These are phyloP conservation scores for Ips typographus DNA, from an alignment of 1,140 invertebrate species.

Conservation along the genomic window DNA sequence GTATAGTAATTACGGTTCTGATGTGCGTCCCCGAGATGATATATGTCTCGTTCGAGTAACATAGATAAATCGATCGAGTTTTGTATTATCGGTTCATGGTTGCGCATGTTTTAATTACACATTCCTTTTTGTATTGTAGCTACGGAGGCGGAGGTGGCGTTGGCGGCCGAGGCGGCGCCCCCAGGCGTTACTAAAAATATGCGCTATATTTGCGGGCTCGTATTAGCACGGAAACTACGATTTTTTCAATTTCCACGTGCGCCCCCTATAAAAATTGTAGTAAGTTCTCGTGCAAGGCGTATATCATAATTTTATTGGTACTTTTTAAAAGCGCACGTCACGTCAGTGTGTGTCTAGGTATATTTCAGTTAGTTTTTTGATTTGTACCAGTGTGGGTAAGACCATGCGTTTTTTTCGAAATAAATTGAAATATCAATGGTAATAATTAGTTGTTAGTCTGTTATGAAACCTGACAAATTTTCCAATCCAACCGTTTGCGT, in stretches of 20 bases:
- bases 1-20: no score
- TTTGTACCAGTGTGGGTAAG: no score
- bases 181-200: constrained; percentile 41
- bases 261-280: background rate
- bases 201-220: background rate
- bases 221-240: no score
- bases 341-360: background rate
- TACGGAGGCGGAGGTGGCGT: constrained; percentile 48
- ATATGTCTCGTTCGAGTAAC: no score
- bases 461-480: no score
- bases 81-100: background rate
- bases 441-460: no score
- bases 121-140: constrained; percentile 47
- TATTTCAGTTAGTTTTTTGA: no score
- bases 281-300: background rate
- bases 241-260: no score
- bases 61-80: background rate
- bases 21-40: no score
- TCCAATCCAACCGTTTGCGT: no score
- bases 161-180: constrained; percentile 42
- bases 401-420: no score
- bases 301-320: background rate
- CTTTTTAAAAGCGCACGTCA: background rate
- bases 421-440: no score
- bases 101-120: constrained; percentile 22